Conservation (phyloP, 2,113 vertebrate species). For the Notechis scutatus region DNA sequence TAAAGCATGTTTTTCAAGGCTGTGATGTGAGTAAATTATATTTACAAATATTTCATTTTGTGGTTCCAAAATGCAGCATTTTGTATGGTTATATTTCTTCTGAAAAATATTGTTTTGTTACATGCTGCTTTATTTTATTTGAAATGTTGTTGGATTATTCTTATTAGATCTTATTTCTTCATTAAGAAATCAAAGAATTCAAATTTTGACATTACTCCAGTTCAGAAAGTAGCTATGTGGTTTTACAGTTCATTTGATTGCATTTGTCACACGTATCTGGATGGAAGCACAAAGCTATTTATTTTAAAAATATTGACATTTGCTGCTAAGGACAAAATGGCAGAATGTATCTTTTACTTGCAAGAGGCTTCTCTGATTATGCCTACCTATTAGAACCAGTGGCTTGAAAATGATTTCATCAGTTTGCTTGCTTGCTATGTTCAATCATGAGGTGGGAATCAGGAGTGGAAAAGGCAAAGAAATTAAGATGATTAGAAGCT, state of each 20-base stretch:
- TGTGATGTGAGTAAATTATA: not conserved
- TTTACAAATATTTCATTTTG: not conserved
- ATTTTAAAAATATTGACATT: constrained; percentile 42
- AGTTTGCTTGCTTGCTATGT: constrained; percentile 66
- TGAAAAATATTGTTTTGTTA: not conserved
- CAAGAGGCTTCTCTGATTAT: constrained; percentile 31
- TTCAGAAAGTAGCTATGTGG: not conserved
- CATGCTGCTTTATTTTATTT: not conserved
- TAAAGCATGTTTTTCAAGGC: not conserved
- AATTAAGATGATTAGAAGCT: constrained; percentile 77
- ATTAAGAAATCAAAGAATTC: not conserved
- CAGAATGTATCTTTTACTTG: not conserved
- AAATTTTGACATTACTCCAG: not conserved
- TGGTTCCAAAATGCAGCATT: not conserved
- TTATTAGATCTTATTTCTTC: not conserved
- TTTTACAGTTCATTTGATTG: constrained; percentile 27
- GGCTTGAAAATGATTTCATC: constrained; percentile 73
- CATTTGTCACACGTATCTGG: constrained; percentile 21
- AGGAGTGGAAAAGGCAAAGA: constrained; percentile 67
- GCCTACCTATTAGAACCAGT: constrained; percentile 41
- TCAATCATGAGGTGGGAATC: constrained; percentile 57
- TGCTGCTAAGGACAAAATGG: constrained; percentile 33
- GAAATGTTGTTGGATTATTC: not conserved
- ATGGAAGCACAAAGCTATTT: constrained; percentile 8
- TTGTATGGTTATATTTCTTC: not conserved